Evolutionary conservation across 2,797 vertebrate species (phyloP), one percentile per base, ranked within the genome.

Genomic region (Eleutherodactylus coqui): DNA sequence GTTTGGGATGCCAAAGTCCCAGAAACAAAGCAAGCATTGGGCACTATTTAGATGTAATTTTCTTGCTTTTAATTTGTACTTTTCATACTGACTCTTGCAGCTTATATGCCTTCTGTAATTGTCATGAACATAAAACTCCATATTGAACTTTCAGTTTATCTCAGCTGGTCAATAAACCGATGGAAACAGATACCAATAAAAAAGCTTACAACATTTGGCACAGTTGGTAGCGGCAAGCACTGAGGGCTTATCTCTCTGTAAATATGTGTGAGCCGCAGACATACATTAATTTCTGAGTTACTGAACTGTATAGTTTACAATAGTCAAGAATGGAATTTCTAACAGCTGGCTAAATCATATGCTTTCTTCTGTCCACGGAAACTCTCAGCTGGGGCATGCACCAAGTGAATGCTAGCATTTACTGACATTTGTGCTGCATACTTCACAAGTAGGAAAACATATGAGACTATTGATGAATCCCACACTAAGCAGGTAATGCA

Each of bases 311-410:
- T 73, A 43, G 24, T 43, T 73, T 73, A 73, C 70, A 43, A 10
- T 41, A 45, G 38, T 73, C 38, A 43, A n/a, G 70, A 73, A 73
- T 73, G 70, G 70, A 73, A 73, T 73, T 43, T 45, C 38, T 73
- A 73, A 73, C 70, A 73, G 70, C 70, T 73, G 70, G 19, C 67
- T 73, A 73, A 73, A 45, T 73, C 70, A 73, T 45, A 73, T 73
- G 38, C 70, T 73, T 73, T 45, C 38, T 43, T 14, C 38, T 45
- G 14, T 24, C 11, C 38, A 72, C 2, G 27, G 69, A 43, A 72
- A 72, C 43, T 72, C 41, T 73, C 70, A 73, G 70, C 70, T 73
- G 70, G 70, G 41, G 70, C 38, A n/a, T 73, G 38, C 24, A 73
- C 41, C 11, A 8, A 27, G 24, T 45, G 24, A 43, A 73, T n/a